Conservation (phyloP, 2,797 vertebrate species). For the Sebastiscus tertius region DNA sequence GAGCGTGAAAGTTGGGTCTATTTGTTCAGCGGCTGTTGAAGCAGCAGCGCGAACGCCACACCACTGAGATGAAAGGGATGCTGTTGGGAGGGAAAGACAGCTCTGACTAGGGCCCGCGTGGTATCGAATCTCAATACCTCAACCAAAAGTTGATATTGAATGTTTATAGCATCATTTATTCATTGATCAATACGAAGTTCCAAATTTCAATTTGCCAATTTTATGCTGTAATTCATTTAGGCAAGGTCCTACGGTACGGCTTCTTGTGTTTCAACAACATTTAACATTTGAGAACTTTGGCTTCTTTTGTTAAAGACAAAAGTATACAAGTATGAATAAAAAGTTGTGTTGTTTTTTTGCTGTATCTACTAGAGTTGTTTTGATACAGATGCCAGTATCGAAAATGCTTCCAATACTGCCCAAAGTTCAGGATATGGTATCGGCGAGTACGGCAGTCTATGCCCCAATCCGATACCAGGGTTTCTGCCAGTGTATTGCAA, state of each 20-base stretch:
- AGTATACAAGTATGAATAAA: not conserved
- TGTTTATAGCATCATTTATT: not conserved
- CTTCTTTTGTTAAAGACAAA: not conserved
- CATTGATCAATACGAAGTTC: not conserved
- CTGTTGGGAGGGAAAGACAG: not conserved
- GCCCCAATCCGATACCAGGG: too few relatives aligned
- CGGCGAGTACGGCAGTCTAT: too few relatives aligned
- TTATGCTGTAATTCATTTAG: not conserved
- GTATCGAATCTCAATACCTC: not conserved
- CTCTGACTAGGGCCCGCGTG: not conserved
- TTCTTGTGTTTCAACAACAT: not conserved
- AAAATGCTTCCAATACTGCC: too few relatives aligned
- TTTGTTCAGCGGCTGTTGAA: conserved; percentile 48
- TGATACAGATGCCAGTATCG: too few relatives aligned
- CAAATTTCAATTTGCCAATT: not conserved
- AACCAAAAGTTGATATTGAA: not conserved
- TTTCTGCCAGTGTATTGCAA: too few relatives aligned
- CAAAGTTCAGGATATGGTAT: too few relatives aligned
- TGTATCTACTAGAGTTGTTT: too few relatives aligned
- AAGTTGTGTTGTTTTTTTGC: not conserved
- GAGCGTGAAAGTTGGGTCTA: conserved; percentile 1
- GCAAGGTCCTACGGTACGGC: not conserved
- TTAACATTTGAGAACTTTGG: not conserved
- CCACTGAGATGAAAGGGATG: conserved; percentile 13
- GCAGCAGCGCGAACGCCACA: conserved; percentile 27